Evolutionary conservation across 2,888 invertebrate species (phyloP).

Genomic region (Eristalis tenax): DNA sequence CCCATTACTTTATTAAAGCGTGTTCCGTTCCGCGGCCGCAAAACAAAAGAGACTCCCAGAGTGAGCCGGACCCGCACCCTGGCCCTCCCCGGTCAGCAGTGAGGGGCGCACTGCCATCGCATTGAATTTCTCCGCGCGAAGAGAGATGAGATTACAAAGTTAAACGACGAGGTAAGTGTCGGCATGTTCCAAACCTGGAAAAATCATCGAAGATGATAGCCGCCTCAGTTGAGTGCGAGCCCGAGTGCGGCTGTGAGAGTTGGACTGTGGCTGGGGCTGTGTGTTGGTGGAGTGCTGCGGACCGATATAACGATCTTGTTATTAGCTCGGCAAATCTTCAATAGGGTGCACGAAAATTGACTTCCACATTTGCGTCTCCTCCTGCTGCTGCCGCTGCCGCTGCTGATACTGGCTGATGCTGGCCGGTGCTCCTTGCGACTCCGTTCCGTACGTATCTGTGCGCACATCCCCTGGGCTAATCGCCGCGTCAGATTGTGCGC

Average conservation of each 20-base stretch:
- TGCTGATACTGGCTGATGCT: neutral
- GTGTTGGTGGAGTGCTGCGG: neutral
- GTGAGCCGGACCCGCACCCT: neutral
- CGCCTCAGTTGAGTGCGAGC: neutral
- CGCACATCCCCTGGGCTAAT: conserved; percentile 67
- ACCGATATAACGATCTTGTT: conserved; percentile 71
- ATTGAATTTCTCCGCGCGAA: conserved; percentile 49
- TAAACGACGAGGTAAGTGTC: conserved; percentile 72
- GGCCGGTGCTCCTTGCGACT: conserved; percentile 16
- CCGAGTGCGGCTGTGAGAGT: too few species aligned
- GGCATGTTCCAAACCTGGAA: conserved; percentile 68
- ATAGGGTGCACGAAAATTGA: conserved; percentile 70
- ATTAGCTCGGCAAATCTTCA: conserved; percentile 72
- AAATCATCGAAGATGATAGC: conserved; percentile 67
- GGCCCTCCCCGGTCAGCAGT: neutral
- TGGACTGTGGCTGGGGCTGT: neutral
- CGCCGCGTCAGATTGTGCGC: conserved; percentile 71
- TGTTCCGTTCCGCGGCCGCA: conserved; percentile 64
- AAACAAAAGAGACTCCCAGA: conserved; percentile 59
- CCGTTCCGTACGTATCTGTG: conserved; percentile 1
- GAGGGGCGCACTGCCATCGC: neutral
- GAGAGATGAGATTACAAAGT: conserved; percentile 69
- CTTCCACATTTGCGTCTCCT: conserved; percentile 68
- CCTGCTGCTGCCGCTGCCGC: conserved; percentile 26
- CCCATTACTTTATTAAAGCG: conserved; percentile 72